Percentiles rank a stretch among this genome's conserved stretches.
Evolutionary conservation across 2,797 vertebrate species (phyloP).

Genomic region (Taeniopygia guttata): DNA sequence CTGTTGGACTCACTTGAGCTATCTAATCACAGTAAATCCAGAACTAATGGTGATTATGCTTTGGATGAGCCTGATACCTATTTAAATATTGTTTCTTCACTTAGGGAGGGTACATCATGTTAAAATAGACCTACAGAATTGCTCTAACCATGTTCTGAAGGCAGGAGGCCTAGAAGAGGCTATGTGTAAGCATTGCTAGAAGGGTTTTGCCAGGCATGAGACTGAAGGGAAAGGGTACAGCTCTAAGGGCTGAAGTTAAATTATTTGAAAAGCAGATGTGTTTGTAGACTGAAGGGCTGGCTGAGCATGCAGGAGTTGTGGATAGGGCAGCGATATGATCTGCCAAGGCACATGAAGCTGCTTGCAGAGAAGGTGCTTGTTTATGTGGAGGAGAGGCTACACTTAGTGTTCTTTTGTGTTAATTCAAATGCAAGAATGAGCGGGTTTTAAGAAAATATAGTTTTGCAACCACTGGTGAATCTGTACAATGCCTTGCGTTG

Average conservation of each 20-base stretch:
- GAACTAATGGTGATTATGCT: background rate
- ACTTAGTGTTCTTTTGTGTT: fast-evolving
- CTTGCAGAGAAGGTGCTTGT: background rate
- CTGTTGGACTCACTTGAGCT: background rate
- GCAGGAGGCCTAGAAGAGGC: background rate
- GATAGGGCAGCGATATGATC: background rate
- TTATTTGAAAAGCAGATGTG: background rate
- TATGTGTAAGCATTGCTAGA: background rate
- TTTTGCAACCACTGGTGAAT: background rate
- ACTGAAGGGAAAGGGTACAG: background rate
- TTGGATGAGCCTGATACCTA: background rate
- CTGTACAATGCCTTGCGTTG: fast-evolving
- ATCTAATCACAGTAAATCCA: background rate
- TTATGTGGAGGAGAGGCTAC: background rate
- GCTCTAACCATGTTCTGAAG: background rate
- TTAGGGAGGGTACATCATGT: background rate
- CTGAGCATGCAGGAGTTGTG: background rate
- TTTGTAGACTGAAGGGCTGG: background rate
- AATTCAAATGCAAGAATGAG: background rate
- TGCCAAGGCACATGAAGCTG: background rate
- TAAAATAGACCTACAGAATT: background rate
- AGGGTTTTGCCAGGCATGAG: background rate
- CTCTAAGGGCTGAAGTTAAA: background rate
- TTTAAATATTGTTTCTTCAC: background rate
- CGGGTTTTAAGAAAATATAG: background rate